Conservation (phyloP, 2,797 vertebrate species). For the Rhincodon typus region DNA sequence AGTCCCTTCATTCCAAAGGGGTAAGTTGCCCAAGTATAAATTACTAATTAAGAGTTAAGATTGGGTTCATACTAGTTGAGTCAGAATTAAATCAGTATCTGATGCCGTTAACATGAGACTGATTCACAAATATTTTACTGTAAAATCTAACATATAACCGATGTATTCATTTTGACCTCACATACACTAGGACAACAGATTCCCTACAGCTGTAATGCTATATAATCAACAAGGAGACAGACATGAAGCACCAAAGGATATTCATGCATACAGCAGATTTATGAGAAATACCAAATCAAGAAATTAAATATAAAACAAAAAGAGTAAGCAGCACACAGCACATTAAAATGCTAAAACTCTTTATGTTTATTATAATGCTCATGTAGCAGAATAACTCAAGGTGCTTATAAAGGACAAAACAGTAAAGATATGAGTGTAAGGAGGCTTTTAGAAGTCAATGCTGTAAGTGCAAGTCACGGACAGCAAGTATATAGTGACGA, state of each 20-base stretch:
- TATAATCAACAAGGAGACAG: not conserved
- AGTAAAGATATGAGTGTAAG: not conserved
- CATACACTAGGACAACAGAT: not conserved
- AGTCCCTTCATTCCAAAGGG: no score
- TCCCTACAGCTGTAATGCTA: not conserved
- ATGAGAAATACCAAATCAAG: not conserved
- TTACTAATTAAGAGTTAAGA: no score
- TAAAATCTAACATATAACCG: no score
- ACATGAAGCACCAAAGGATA: not conserved
- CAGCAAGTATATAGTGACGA: not conserved
- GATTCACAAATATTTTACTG: no score
- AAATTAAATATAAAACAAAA: not conserved
- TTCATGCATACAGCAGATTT: not conserved
- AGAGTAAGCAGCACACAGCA: not conserved
- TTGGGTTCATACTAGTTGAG: no score
- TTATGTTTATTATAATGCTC: not conserved
- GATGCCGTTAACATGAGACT: no score
- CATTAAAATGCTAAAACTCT: not conserved
- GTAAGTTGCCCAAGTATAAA: no score
- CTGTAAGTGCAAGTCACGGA: not conserved
- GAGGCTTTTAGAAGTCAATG: not conserved
- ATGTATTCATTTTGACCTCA: not conserved
- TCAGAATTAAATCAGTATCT: no score
- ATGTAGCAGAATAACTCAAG: not conserved
- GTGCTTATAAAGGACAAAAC: not conserved